These are phyloP conservation scores for Lindbergichthys nudifrons DNA, from an alignment of 2,797 vertebrate genomes.

Conservation along the genomic window DNA sequence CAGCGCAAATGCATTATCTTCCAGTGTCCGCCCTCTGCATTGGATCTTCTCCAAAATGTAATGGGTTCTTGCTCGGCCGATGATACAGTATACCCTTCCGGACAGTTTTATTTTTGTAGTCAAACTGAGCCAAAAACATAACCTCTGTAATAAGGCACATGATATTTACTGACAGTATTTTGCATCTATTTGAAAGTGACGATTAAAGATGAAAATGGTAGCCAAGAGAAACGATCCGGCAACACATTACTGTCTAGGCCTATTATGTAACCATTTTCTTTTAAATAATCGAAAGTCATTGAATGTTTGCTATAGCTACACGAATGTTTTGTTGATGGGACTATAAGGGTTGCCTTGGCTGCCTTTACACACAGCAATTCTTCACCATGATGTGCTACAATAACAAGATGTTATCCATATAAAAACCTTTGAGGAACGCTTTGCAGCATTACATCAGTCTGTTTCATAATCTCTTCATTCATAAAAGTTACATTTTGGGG, in stretches of 20 bases:
- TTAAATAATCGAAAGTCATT: no score
- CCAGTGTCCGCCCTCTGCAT: background rate
- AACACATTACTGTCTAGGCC: background rate
- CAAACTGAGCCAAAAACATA: no score
- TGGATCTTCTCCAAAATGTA: background rate
- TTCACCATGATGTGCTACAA: constrained; percentile 14
- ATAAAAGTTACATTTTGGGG: constrained; percentile 37
- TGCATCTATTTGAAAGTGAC: background rate
- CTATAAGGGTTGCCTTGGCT: background rate
- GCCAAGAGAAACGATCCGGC: background rate
- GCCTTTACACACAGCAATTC: constrained; percentile 10
- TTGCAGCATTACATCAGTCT: constrained; percentile 50
- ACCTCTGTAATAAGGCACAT: background rate
- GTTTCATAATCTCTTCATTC: constrained; percentile 65
- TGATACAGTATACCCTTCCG: background rate
- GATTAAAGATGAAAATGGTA: background rate
- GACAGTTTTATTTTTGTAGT: no score
- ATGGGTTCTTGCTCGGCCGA: background rate
- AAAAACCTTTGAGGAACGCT: constrained; percentile 40
- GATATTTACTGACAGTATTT: background rate
- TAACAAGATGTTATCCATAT: constrained; percentile 43
- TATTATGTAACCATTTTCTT: no score
- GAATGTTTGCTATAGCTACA: background rate
- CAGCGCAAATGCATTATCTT: background rate
- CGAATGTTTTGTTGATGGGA: background rate